Evolutionary conservation across 2,888 invertebrate species (phyloP).

Genomic region (Neoitamus cyanurus): DNA sequence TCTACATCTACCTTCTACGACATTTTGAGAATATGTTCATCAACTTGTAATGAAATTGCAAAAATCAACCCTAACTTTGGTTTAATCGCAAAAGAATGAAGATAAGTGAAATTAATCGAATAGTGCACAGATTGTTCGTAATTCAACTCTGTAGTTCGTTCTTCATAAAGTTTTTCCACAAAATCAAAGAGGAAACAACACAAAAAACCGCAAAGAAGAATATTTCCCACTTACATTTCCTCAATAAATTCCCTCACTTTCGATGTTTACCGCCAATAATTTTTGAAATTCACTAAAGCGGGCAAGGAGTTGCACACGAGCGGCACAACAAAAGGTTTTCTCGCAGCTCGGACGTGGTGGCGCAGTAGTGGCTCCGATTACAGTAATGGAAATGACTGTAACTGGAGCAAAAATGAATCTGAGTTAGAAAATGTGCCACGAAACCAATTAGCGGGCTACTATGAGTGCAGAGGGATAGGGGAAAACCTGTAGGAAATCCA

Average conservation of each 20-base stretch:
- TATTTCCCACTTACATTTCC: neutral
- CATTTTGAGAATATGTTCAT: too few relatives aligned
- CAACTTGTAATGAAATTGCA: too few relatives aligned
- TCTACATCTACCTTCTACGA: too few relatives aligned
- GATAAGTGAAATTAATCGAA: too few relatives aligned
- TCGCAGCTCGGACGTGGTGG: neutral
- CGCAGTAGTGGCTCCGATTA: neutral
- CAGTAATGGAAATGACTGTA: constrained; percentile 17
- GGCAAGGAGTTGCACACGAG: neutral
- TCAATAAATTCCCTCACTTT: neutral
- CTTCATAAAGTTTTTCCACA: too few relatives aligned
- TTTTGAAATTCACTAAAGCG: neutral
- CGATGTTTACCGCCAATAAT: constrained; percentile 14
- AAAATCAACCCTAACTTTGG: too few relatives aligned
- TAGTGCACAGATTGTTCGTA: too few relatives aligned
- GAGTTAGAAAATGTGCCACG: constrained; percentile 31
- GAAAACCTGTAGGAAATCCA: neutral
- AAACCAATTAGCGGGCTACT: constrained; percentile 30
- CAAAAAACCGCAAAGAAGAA: neutral
- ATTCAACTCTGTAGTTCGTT: too few relatives aligned
- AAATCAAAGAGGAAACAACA: too few relatives aligned
- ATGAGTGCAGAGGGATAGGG: neutral
- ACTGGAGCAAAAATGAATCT: constrained; percentile 31
- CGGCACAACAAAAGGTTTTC: neutral
- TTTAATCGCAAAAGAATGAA: too few relatives aligned